Evolutionary conservation across 2,113 vertebrate species (phyloP), one percentile per base, ranked within the genome.

Genomic region (Vulpes ferrilata): DNA sequence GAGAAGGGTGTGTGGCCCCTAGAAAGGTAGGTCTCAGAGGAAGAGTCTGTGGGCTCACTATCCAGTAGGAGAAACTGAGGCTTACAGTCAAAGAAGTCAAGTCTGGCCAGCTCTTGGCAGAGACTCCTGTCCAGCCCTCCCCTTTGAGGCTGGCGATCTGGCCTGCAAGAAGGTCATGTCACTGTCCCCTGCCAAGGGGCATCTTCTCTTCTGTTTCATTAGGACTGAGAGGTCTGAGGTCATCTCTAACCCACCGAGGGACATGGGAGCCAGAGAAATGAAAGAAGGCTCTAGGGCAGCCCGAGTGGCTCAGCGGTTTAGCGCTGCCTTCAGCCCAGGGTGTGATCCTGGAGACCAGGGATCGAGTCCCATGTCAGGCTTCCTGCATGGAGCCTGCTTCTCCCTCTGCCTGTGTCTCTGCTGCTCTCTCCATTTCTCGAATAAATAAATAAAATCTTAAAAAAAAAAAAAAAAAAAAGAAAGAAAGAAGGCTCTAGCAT

Each of bases 1-100:
- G 9, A 17, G 7, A 20, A 6, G 16, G 11, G 20, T 11, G 32
- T 79, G 38, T 30, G 19, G 51, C 5, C 13, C 48, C 30, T 19
- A 16, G 80, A 87, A 92, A 84, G 48, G 23, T 15, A 86, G 43
- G 1, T 2, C 55, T 82, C 59, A 43, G 53, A 80, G 78, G n/a
- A 87, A 64, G 73, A n/a, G 27, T 17, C 7, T 12, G 5, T 5
- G 35, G 55, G 53, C 35, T 93, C 35, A 13, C n/a, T 93, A 38
- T 60, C 48, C 71, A 81, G 73, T 87, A 59, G 27, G 74, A 35
- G 38, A 82, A 96, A 86, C 22, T 76, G 82, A 93, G 60, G 82
- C 67, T 87, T 67, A 27, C 51, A 38, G 55, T 64, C 62, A 43
- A 74, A 57, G 13, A 43, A 13, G 43, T 78, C 32, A 76, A 51